Evolutionary conservation across 1,140 invertebrate species (phyloP), one percentile per base, ranked within the genome.

Genomic region (Anastrepha ludens): DNA sequence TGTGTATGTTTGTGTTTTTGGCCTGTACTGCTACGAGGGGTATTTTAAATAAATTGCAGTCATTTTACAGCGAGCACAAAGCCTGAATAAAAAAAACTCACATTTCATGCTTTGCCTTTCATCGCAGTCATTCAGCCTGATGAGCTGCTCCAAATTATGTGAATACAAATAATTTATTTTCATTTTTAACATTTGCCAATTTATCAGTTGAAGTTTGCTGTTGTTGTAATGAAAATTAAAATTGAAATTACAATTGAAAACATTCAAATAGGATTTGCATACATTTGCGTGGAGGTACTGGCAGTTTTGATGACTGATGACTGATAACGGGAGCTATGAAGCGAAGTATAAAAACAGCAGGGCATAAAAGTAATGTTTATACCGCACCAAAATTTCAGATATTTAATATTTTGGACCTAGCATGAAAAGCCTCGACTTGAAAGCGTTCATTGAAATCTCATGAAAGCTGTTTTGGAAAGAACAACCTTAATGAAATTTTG

Each of bases 31-130:
- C 8, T 81, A 81, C 47, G 74, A 1, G 7, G 15, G 3, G 74
- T 55, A 81, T 81, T 81, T 81, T 81, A 81, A 81, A 81, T 81
- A 81, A 81, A 81, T 81, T 58, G 74, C 74, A 55, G 74, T 81
- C 74, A 81, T 81, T 81, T 81, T 58, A 81, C 20, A n/a, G 7
- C 8, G 1, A 11, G 17, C 44, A 81, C 74, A 81, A 81, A 50
- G n/a, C 3, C 13, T 15, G 41, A 13, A 29, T 29, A 29, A 29
- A 29, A 17, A 4, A 6, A 29, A 74, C 70, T 44, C 41, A 47
- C 47, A 39, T 50, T 74, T 74, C 41, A 15, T 15, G 70, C 41
- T 44, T 9, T 74, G 70, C 41, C 44, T 44, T 81, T 81, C 74
- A 55, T n/a, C 74, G 9, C 74, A n/a, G 7, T 55, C 44, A 81